Base-by-base conservation (phyloP, 2,888 invertebrate genomes). In the Hemicrepidius hirtus region DNA sequence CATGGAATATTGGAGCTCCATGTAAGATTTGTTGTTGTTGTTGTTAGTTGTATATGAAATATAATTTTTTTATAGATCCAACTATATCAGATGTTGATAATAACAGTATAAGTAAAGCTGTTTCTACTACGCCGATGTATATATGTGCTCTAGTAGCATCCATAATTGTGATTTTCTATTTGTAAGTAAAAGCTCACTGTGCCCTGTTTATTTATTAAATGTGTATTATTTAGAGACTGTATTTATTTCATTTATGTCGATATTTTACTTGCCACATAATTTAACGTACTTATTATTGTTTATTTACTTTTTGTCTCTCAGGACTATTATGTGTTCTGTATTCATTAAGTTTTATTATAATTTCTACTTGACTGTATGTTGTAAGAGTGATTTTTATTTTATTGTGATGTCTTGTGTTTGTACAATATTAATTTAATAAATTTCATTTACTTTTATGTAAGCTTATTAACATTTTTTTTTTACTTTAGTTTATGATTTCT, bases 1-100 rank as follows among this genome's bases (percentile, higher is more conserved):
- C 79, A 7, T 82, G 82, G 82, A 81, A 81, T 65, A 76, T 79
- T 46, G 77, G 68, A 44, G 69, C 68, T 40, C 67, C 73, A 50
- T 75, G 79, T 79, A 76, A 73, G 77, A n/a, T 74, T 3, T 28
- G 12, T 21, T 57, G 12, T 55, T 40, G 10, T 16, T 28, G 28
- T 44, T 53, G 9, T 18, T 3, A 46, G 20, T 18, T 7, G 10
- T 13, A 16, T 4, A 40, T 13, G 13, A 13, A 57, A 37, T 32
- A 50, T 46, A 16, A 68, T 53, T 20, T 41, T 40, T 21, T 59
- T 73, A 35, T 55, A 78, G 78, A 76, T 71, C 76, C 76, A 5
- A 71, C 76, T 2, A 77, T 78, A 16, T 72, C 76, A 21, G 75
- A 78, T 20, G 53, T 32, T n/a, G 71, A 68, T 35, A 73, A 73